Evolutionary conservation across 1,140 invertebrate species (phyloP).

Genomic region (Fopius arisanus): DNA sequence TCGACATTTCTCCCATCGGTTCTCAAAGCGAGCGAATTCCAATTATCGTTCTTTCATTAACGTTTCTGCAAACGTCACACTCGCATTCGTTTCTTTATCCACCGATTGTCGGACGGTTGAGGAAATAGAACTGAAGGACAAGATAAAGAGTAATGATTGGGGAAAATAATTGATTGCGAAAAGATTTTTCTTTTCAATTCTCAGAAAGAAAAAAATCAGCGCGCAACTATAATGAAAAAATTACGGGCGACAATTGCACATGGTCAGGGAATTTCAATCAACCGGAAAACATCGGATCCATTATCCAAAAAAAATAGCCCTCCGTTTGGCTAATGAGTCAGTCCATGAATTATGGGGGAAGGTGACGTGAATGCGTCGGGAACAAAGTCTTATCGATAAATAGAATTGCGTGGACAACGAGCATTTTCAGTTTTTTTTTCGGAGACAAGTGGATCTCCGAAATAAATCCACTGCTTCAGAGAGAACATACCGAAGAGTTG

Average conservation of each 20-base stretch:
- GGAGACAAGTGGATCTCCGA: too few species aligned
- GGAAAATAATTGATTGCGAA: background rate
- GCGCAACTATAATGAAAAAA: too few species aligned
- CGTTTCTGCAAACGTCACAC: background rate
- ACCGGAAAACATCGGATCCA: background rate
- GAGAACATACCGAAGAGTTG: too few species aligned
- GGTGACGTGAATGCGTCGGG: background rate
- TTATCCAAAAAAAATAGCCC: background rate
- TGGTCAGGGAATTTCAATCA: background rate
- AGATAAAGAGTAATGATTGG: background rate
- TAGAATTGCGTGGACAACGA: too few species aligned
- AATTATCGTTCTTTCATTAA: conserved; percentile 26
- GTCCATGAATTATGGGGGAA: background rate
- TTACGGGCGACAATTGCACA: too few species aligned
- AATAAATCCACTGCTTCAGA: too few species aligned
- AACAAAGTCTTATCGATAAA: too few species aligned
- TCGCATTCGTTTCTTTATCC: conserved; percentile 4
- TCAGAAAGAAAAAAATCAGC: too few species aligned
- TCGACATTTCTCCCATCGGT: background rate
- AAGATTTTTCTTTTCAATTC: background rate
- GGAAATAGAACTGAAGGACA: background rate
- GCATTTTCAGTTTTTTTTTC: too few species aligned
- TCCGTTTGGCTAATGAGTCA: background rate
- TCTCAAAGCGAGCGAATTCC: conserved; percentile 18
- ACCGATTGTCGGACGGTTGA: background rate